A percentile compares a stretch with the other conserved stretches of the same genome.
phyloP scores from a whole-genome alignment of 2,888 invertebrate genomes.

The Xiphydria camelus region DNA sequence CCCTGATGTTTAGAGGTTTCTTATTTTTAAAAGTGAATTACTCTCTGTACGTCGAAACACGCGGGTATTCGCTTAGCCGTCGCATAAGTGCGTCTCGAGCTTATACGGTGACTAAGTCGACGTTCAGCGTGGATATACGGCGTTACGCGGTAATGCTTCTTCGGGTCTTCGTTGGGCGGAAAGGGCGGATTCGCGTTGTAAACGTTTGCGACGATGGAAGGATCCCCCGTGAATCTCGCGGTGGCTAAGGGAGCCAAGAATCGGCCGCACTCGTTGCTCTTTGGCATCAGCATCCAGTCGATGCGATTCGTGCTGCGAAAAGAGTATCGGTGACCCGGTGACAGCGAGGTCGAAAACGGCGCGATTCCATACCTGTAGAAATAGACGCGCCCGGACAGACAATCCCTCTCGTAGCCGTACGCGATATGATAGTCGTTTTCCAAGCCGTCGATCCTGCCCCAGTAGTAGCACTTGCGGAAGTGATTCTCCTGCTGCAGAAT shows the following conservation, averaged over 20 bases:
- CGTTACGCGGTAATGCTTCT: conserved; percentile 22
- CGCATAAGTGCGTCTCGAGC: too few species aligned
- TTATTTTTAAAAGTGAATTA: too few species aligned
- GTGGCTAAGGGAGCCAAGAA: conserved; percentile 58
- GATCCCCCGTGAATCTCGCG: conserved; percentile 58
- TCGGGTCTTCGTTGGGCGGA: conserved; percentile 36
- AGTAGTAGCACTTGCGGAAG: conserved; percentile 79
- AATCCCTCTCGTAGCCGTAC: conserved; percentile 77
- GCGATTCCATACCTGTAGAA: conserved; percentile 69
- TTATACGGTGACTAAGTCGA: too few species aligned
- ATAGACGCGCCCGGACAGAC: conserved; percentile 71
- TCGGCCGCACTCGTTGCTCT: conserved; percentile 56
- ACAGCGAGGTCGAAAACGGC: conserved; percentile 3
- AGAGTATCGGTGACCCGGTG: background rate
- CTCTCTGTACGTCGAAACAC: too few species aligned
- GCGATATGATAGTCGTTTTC: conserved; percentile 82
- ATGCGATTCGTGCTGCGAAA: conserved; percentile 54
- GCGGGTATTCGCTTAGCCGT: too few species aligned
- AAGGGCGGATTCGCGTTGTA: conserved; percentile 60
- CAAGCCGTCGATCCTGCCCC: conserved; percentile 81
- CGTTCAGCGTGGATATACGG: too few species aligned
- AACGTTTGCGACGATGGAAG: conserved; percentile 40
- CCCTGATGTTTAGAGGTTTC: conserved; percentile 48
- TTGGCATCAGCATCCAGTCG: conserved; percentile 69
- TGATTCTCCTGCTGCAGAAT: conserved; percentile 84